These are phyloP conservation scores for Pammene fasciana DNA, from an alignment of 2,888 invertebrate species.

Conservation along the genomic window DNA sequence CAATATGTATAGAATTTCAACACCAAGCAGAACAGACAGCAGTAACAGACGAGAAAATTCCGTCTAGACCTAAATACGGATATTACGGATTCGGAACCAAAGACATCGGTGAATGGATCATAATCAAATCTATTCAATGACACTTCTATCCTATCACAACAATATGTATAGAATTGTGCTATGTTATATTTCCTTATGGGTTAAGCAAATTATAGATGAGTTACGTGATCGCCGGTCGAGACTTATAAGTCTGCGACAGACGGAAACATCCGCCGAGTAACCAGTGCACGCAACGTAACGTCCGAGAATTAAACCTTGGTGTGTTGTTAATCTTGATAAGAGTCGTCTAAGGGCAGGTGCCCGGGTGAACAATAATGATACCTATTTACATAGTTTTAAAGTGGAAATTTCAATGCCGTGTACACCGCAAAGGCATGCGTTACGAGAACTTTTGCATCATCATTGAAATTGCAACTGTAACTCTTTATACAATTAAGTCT, in stretches of 20 bases:
- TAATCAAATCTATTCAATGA: background rate
- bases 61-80: background rate
- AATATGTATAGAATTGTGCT: background rate
- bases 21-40: too few species aligned
- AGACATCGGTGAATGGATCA: background rate
- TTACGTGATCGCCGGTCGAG: conserved; percentile 11
- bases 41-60: background rate
- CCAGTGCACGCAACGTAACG: conserved; percentile 13
- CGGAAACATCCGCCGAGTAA: conserved; percentile 38
- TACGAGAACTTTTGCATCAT: background rate
- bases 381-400: background rate
- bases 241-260: conserved; percentile 16
- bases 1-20: too few species aligned
- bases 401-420: background rate
- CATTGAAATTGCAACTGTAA: background rate
- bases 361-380: background rate
- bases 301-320: conserved; percentile 7
- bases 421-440: background rate
- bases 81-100: background rate
- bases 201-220: conserved; percentile 16
- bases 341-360: background rate
- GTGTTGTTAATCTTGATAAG: background rate
- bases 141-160: too few species aligned
- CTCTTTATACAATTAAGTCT: background rate
- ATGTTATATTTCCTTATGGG: background rate